Conservation (phyloP, 2,797 vertebrate species). For the Brachyrhaphis roseni region DNA sequence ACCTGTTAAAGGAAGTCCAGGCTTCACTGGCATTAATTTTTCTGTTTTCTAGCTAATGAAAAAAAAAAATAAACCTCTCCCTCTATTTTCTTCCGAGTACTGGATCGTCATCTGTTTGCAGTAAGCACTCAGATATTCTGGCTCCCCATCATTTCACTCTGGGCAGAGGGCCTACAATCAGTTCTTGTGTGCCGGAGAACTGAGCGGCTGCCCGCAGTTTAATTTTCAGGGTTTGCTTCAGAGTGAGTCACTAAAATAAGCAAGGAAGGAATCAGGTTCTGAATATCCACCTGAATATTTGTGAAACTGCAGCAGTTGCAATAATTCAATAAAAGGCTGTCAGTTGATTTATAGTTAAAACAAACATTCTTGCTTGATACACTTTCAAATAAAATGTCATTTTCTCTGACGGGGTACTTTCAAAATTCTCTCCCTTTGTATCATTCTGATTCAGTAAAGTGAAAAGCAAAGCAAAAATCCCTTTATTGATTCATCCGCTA, state of each 20-base stretch:
- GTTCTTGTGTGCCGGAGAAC: constrained; percentile 39
- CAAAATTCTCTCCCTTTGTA: constrained; percentile 6
- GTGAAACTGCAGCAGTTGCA: not conserved
- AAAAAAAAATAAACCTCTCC: constrained; percentile 68
- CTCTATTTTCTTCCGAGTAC: constrained; percentile 40
- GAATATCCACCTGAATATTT: not conserved
- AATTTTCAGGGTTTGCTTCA: constrained; percentile 7
- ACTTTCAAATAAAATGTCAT: not conserved
- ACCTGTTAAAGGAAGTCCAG: constrained; percentile 62
- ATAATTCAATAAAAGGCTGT: not conserved
- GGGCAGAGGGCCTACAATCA: constrained; percentile 58
- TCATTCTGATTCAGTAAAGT: constrained; percentile 25
- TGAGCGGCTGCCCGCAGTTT: constrained; percentile 33
- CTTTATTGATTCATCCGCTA: constrained; percentile 19
- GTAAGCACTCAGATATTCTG: constrained; percentile 63
- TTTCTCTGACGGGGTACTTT: constrained; percentile 1
- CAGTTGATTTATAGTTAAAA: not conserved
- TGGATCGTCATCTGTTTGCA: constrained; percentile 55
- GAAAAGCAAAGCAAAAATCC: constrained; percentile 29
- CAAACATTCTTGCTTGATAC: not conserved
- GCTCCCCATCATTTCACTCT: constrained; percentile 47
- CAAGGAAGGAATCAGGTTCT: not conserved
- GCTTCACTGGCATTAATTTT: constrained; percentile 38
- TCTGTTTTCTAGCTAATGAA: constrained; percentile 47
- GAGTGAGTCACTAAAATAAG: constrained; percentile 30